Evolutionary conservation across 1,140 invertebrate genomes (phyloP), one percentile per base, ranked within the genome.

Genomic region (Chrysomallon squamiferum): DNA sequence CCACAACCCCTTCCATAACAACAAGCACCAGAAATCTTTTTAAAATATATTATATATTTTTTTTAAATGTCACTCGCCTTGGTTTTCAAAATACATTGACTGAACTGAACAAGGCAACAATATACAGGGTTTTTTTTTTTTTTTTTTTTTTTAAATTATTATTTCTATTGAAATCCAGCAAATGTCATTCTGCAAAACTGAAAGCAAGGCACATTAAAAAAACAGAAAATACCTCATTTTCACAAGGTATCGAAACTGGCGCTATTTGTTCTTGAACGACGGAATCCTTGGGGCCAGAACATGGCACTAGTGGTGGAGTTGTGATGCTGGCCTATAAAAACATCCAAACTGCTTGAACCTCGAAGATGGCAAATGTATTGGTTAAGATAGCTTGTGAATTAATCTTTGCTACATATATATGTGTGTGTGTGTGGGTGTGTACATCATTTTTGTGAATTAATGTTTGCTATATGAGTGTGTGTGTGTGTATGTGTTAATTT

Each of bases 181-280:
- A 38, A 7, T 38, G 35, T 38, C 35, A 38, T 38, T 38, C 35
- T 7, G 35, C 35, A 38, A 38, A n/a, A 38, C 35, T 38, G 35
- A 38, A n/a, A 38, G 35, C 35, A 38, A 7, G 35, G 35, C n/a
- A n/a, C n/a, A n/a, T n/a, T n/a, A n/a, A n/a, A n/a, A n/a, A n/a
- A n/a, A 38, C 35, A 54, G 18, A 54, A 54, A 54, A 25, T 54
- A 54, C 58, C 22, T 59, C 58, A 38, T 20, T 7, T 43, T 22
- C 66, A 72, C 32, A 72, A 59, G 33, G 71, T 72, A 54, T 72
- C 71, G 66, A 72, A 72, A 52, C 69, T 66, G 7, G 41, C 60
- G 60, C 66, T 68, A 60, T 59, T 58, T 22, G 62, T 43, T 20
- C 66, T 66, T 27, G 68, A 66, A 22, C 60, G 52, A 13, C 71